Evolutionary conservation across 2,113 vertebrate genomes (phyloP).

Genomic region (Pholis gunnellus): DNA sequence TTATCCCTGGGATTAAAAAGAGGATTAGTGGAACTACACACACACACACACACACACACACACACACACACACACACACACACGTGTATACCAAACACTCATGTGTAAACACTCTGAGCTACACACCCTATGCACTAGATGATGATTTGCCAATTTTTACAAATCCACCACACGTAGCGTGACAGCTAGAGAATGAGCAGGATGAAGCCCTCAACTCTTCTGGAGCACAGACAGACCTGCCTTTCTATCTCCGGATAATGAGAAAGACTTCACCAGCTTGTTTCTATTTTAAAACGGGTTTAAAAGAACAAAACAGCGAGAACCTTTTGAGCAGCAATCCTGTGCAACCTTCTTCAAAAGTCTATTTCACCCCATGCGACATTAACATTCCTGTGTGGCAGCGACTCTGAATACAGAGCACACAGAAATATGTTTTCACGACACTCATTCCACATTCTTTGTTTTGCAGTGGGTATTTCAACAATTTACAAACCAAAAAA

Average conservation of each 20-base stretch:
- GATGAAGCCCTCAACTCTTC: slow-evolving; percentile 14
- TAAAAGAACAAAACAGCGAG: neutral
- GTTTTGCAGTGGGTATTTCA: neutral
- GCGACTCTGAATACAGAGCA: neutral
- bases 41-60: slow-evolving; percentile 12
- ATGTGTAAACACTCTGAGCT: neutral
- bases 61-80: slow-evolving; percentile 8
- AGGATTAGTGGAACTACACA: slow-evolving; percentile 11
- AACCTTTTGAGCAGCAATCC: slow-evolving; percentile 26
- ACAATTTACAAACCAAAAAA: no score
- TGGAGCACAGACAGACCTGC: slow-evolving; percentile 6
- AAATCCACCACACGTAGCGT: slow-evolving; percentile 14
- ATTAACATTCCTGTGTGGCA: slow-evolving; percentile 18
- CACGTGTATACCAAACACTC: neutral
- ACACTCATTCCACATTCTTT: neutral
- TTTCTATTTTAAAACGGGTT: slow-evolving; percentile 45
- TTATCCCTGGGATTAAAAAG: slow-evolving; percentile 37
- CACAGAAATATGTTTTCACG: slow-evolving; percentile 1
- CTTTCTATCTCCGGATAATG: slow-evolving; percentile 31
- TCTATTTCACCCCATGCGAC: neutral
- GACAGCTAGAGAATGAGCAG: neutral
- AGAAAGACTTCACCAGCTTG: slow-evolving; percentile 22
- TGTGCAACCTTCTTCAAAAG: slow-evolving; percentile 33
- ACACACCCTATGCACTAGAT: neutral
- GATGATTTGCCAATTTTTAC: slow-evolving; percentile 8